Conservation (phyloP, 2,888 invertebrate species). For the Palloptera scutellata region DNA sequence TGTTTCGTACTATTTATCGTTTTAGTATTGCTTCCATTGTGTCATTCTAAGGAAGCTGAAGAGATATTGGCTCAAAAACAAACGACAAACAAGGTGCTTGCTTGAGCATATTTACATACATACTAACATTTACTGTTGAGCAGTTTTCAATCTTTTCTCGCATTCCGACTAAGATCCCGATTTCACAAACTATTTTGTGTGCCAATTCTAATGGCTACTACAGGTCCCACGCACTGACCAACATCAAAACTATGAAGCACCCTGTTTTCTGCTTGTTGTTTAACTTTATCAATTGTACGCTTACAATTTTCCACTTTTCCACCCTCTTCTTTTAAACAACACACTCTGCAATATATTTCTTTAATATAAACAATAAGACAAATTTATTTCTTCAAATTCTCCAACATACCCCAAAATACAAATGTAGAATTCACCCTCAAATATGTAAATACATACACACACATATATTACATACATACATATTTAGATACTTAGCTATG, state of each 20-base stretch:
- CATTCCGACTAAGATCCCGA: too few relatives aligned
- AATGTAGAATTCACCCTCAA: too few relatives aligned
- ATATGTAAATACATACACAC: neutral
- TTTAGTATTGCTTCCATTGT: neutral
- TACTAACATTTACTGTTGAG: too few relatives aligned
- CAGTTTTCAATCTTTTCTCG: too few relatives aligned
- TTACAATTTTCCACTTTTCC: neutral
- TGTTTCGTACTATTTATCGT: too few relatives aligned
- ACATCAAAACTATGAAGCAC: neutral
- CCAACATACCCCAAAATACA: neutral
- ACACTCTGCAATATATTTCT: neutral
- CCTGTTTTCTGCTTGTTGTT: neutral
- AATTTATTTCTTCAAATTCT: neutral
- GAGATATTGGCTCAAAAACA: neutral
- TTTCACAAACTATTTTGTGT: too few relatives aligned
- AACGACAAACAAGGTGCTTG: neutral
- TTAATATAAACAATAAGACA: neutral
- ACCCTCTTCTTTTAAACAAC: neutral
- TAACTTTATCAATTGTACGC: neutral
- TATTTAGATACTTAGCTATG: neutral
- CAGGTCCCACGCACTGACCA: too few relatives aligned
- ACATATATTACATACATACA: neutral
- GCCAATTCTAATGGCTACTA: too few relatives aligned
- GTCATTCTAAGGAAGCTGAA: neutral
- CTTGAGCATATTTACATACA: neutral